phyloP scores from a whole-genome alignment of 2,888 invertebrate genomes.

The Cosmopolites sordidus region DNA sequence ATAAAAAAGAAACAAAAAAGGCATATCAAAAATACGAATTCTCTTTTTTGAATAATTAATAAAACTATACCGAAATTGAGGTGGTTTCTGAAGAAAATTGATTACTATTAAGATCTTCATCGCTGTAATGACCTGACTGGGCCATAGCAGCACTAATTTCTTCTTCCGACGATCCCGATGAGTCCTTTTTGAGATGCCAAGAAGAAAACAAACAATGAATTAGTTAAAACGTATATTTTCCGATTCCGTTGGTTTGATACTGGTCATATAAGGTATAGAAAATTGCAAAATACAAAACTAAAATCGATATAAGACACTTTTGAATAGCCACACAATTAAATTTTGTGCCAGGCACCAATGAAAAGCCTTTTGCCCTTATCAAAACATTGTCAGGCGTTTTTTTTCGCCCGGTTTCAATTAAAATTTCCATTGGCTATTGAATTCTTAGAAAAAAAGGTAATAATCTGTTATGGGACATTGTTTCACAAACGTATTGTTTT shows the following conservation, averaged over 20 bases:
- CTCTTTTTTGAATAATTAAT: not conserved
- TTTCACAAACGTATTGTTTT: too few species aligned
- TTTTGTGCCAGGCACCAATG: slow-evolving; percentile 12
- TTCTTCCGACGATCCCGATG: slow-evolving; percentile 50
- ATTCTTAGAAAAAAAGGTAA: not conserved
- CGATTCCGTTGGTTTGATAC: not conserved
- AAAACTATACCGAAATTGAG: slow-evolving; percentile 42
- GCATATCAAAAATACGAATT: not conserved
- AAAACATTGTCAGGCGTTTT: slow-evolving; percentile 6
- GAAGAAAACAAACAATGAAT: slow-evolving; percentile 13
- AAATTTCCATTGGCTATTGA: not conserved
- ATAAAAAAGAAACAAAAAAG: not conserved
- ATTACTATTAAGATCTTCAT: slow-evolving; percentile 48
- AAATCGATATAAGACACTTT: slow-evolving; percentile 14
- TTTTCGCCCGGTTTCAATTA: not conserved
- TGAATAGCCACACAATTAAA: slow-evolving; percentile 10
- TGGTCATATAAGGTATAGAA: not conserved
- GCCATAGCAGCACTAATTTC: slow-evolving; percentile 45
- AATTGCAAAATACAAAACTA: not conserved
- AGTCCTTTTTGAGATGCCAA: slow-evolving; percentile 43
- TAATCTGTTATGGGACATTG: not conserved
- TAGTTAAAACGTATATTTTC: not conserved
- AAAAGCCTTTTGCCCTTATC: slow-evolving; percentile 3
- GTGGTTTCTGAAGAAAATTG: slow-evolving; percentile 45
- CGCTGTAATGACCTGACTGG: slow-evolving; percentile 43